Evolutionary conservation across 1,140 invertebrate genomes (phyloP).

Genomic region (Antheraea pernyi): DNA sequence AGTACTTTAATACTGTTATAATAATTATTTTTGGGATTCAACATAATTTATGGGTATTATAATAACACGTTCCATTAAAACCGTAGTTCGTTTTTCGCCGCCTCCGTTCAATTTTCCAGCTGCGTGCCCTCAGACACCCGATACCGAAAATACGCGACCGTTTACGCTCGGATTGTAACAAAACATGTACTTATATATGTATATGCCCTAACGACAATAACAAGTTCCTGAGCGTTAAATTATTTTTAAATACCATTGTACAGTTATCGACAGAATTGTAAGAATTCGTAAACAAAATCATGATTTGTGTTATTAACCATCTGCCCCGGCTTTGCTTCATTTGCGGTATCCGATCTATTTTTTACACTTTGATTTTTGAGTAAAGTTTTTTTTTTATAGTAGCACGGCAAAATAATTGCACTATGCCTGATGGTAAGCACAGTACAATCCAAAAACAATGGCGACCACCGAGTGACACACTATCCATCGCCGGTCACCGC

Average conservation of each 20-base stretch:
- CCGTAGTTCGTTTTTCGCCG: slow-evolving; percentile 21
- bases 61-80: slow-evolving; percentile 39
- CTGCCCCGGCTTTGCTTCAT: too few relatives aligned
- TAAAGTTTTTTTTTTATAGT: too few relatives aligned
- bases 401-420: too few relatives aligned
- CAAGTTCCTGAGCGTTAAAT: slow-evolving; percentile 45
- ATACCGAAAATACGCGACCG: slow-evolving; percentile 21
- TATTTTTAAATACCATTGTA: slow-evolving; percentile 56
- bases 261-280: slow-evolving; percentile 7
- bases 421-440: too few relatives aligned
- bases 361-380: too few relatives aligned
- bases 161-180: not conserved
- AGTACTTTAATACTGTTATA: too few relatives aligned
- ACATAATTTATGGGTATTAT: slow-evolving; percentile 11
- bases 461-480: too few relatives aligned
- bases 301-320: too few relatives aligned
- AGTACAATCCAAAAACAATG: too few relatives aligned
- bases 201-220: slow-evolving; percentile 28
- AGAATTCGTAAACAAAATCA: not conserved
- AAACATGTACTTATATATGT: not conserved
- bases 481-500: too few relatives aligned
- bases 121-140: slow-evolving; percentile 33
- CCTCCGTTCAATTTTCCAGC: slow-evolving; percentile 51
- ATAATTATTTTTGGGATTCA: too few relatives aligned
- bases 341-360: too few relatives aligned